Evolutionary conservation across 2,888 invertebrate species (phyloP).

Genomic region (Rhimphoctona megacephalus): DNA sequence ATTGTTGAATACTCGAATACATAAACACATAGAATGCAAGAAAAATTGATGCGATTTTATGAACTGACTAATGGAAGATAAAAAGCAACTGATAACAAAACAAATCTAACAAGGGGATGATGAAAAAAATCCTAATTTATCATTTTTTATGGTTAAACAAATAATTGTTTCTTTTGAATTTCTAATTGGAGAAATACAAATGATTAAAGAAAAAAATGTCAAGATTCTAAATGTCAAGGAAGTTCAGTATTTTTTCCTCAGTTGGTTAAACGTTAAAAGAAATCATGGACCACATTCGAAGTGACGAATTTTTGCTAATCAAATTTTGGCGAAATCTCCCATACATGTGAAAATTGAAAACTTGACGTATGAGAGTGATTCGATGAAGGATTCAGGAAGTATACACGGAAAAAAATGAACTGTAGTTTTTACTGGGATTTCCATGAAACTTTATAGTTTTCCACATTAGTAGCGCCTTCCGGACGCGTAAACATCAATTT

Average conservation of each 20-base stretch:
- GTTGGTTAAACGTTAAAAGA: not conserved
- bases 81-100: conserved; percentile 10
- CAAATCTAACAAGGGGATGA: not conserved
- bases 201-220: not conserved
- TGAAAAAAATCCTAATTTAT: not conserved
- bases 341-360: not conserved
- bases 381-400: not conserved
- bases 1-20: conserved; percentile 32
- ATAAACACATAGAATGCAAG: conserved; percentile 23
- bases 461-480: too few species aligned
- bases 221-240: not conserved
- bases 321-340: not conserved
- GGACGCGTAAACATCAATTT: too few species aligned
- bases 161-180: not conserved
- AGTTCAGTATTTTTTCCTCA: not conserved
- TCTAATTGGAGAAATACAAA: not conserved
- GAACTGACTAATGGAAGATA: not conserved
- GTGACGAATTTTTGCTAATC: not conserved
- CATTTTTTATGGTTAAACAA: not conserved
- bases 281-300: not conserved
- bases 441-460: too few species aligned
- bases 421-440: too few species aligned
- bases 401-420: too few species aligned
- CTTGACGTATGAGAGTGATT: conserved; percentile 1
- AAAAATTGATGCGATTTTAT: conserved; percentile 48